Conservation (phyloP, 2,113 vertebrate species). For the Onychostruthus taczanowskii region DNA sequence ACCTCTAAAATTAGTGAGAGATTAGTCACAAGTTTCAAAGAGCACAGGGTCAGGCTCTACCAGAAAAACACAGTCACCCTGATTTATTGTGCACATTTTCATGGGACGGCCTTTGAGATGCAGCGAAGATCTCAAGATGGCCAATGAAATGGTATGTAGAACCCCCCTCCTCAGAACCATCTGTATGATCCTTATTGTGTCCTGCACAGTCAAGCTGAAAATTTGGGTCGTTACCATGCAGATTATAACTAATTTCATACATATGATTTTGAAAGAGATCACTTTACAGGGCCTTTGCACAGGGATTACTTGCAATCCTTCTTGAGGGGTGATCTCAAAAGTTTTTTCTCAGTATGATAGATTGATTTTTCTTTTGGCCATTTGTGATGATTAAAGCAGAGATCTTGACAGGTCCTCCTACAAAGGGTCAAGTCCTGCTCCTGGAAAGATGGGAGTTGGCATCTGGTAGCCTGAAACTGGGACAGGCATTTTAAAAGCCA, state of each 20-base stretch:
- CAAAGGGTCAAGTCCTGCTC: conserved; percentile 33
- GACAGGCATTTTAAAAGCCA: conserved; percentile 31
- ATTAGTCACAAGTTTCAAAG: conserved; percentile 43
- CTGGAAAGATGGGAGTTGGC: conserved; percentile 33
- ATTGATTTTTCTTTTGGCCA: conserved; percentile 48
- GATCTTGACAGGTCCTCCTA: conserved; percentile 38
- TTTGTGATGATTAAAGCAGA: conserved; percentile 54
- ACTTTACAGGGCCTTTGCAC: conserved; percentile 69
- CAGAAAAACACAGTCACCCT: conserved; percentile 21
- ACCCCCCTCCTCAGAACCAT: background rate
- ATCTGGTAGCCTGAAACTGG: conserved; percentile 35
- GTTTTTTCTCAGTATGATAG: conserved; percentile 57
- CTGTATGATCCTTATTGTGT: conserved; percentile 58
- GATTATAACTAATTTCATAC: conserved; percentile 74
- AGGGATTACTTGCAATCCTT: conserved; percentile 69
- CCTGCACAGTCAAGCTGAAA: conserved; percentile 53
- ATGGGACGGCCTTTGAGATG: background rate
- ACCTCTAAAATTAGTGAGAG: conserved; percentile 32
- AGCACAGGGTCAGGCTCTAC: conserved; percentile 13
- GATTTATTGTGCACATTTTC: conserved; percentile 1
- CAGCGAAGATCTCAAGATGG: background rate
- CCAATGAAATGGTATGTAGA: background rate
- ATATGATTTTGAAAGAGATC: conserved; percentile 73
- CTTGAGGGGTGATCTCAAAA: conserved; percentile 65
- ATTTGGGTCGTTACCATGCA: conserved; percentile 68